These are phyloP conservation scores for Ictidomys tridecemlineatus DNA, from an alignment of 2,113 vertebrate genomes.

Conservation along the genomic window DNA sequence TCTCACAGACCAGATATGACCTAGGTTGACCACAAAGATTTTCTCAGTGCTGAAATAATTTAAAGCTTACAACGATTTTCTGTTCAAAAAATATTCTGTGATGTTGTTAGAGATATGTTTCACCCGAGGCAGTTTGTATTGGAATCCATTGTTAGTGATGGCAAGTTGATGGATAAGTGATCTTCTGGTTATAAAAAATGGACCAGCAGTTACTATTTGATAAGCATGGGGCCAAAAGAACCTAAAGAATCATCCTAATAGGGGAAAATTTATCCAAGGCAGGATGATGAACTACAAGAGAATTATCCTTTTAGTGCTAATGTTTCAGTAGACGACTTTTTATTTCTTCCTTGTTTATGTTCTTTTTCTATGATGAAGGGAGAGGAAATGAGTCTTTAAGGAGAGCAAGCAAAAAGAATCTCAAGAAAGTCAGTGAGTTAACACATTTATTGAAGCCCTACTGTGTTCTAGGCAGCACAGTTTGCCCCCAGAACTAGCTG, in stretches of 20 bases:
- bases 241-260: background rate
- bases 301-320: background rate
- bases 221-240: background rate
- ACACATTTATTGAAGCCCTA: background rate
- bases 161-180: background rate
- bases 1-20: background rate
- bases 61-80: background rate
- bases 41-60: background rate
- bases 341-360: background rate
- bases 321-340: background rate
- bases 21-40: background rate
- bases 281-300: background rate
- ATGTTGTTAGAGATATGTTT: background rate
- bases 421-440: background rate
- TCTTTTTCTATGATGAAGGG: background rate
- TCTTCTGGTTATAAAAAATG: background rate
- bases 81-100: background rate
- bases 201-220: background rate
- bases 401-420: background rate
- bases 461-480: background rate
- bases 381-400: background rate
- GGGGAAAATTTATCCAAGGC: background rate
- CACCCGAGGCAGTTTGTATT: background rate
- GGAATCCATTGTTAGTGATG: background rate
- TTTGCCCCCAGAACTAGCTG: background rate